These are phyloP conservation scores for Calliphora vicina DNA, from an alignment of 1,140 invertebrate species.

Conservation along the genomic window DNA sequence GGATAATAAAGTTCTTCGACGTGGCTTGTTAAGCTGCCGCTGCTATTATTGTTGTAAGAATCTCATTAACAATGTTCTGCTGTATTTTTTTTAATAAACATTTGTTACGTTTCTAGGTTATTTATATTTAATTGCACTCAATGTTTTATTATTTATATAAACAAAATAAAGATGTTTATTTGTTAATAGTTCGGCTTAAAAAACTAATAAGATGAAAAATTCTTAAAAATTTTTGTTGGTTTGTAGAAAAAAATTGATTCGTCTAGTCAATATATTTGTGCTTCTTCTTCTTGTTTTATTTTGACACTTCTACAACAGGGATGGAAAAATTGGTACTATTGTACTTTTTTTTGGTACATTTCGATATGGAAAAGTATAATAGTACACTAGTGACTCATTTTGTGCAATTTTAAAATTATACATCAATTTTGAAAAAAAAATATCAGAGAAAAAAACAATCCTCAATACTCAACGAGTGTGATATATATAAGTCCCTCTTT, in stretches of 20 bases:
- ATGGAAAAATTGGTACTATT: no score
- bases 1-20: neutral
- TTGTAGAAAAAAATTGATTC: conserved; percentile 1
- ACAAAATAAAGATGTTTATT: no score
- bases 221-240: neutral
- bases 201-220: neutral
- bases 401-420: no score
- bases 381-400: no score
- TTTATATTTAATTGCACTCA: neutral
- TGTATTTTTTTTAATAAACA: neutral
- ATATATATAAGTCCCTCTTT: no score
- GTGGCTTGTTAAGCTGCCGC: neutral
- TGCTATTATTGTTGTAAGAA: neutral
- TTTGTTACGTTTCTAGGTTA: neutral
- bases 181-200: neutral
- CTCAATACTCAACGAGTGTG: no score
- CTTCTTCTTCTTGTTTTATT: neutral
- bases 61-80: neutral
- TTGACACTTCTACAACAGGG: neutral
- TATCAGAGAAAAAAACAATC: no score
- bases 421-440: no score
- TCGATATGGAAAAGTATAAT: no score
- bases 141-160: neutral
- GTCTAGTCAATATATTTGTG: neutral
- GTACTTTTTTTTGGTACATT: no score